Conservation (phyloP, 2,113 vertebrate genomes). For the Vicugna pacos region DNA sequence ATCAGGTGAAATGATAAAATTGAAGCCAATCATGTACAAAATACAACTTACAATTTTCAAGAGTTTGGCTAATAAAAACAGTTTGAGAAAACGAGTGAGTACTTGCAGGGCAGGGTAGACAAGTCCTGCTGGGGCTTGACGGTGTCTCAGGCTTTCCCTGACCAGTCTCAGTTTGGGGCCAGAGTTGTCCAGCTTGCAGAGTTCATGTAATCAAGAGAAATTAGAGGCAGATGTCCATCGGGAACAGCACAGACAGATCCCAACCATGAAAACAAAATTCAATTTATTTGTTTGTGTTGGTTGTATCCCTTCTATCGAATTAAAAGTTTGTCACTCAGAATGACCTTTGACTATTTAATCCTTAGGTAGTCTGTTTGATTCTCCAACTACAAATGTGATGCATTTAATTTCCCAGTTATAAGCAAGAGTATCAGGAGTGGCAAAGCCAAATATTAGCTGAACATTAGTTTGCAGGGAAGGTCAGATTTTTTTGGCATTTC, state of each 20-base stretch:
- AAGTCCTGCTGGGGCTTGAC: not conserved
- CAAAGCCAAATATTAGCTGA: not conserved
- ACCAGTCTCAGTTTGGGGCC: not conserved
- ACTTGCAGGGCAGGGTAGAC: not conserved
- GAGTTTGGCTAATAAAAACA: constrained; percentile 3
- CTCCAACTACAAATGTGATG: not conserved
- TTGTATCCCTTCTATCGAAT: not conserved
- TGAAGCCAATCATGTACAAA: constrained; percentile 67
- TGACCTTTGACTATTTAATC: not conserved
- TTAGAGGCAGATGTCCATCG: not conserved
- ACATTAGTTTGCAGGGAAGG: not conserved
- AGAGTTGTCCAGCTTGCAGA: not conserved
- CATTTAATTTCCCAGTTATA: not conserved
- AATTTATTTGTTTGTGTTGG: not conserved
- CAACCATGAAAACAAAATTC: not conserved
- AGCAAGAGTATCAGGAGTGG: not conserved
- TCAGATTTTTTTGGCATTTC: not conserved
- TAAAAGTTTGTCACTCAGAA: not conserved
- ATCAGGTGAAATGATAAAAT: constrained; percentile 59
- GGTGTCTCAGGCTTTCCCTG: not conserved
- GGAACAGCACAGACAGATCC: not conserved
- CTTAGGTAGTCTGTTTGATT: not conserved
- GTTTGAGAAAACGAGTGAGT: constrained; percentile 14
- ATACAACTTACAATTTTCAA: constrained; percentile 53
- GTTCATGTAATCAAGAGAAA: not conserved